These are phyloP conservation scores for Rhipidura dahli DNA, from an alignment of 2,113 vertebrate species.

Conservation along the genomic window DNA sequence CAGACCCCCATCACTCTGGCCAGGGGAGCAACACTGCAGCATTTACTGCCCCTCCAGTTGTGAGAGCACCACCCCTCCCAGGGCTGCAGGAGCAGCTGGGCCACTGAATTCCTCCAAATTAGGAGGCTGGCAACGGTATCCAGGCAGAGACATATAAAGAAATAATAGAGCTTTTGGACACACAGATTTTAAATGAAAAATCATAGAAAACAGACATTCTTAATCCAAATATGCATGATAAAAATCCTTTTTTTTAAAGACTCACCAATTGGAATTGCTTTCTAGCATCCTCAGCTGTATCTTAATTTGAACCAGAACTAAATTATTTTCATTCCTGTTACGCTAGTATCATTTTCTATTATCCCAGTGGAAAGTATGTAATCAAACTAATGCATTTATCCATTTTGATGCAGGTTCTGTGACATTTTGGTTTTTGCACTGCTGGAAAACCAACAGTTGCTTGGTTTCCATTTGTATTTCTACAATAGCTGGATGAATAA, in stretches of 20 bases:
- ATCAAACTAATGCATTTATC: conserved; percentile 28
- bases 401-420: background rate
- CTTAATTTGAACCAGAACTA: background rate
- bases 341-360: background rate
- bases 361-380: background rate
- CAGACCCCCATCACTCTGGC: background rate
- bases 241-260: background rate
- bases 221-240: background rate
- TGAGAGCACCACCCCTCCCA: background rate
- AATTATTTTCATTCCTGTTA: background rate
- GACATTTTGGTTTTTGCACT: background rate
- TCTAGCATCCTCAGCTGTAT: background rate
- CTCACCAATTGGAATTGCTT: background rate
- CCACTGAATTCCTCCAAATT: background rate
- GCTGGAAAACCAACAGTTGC: background rate
- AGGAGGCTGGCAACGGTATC: background rate
- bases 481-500: background rate
- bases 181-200: background rate
- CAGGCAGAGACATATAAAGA: background rate
- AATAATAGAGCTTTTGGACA: background rate
- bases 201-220: background rate
- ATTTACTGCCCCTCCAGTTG: background rate
- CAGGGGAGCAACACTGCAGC: background rate
- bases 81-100: background rate
- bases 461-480: background rate